Base-by-base conservation (phyloP, 2,797 vertebrate genomes). In the Microctenopoma lineatum region DNA sequence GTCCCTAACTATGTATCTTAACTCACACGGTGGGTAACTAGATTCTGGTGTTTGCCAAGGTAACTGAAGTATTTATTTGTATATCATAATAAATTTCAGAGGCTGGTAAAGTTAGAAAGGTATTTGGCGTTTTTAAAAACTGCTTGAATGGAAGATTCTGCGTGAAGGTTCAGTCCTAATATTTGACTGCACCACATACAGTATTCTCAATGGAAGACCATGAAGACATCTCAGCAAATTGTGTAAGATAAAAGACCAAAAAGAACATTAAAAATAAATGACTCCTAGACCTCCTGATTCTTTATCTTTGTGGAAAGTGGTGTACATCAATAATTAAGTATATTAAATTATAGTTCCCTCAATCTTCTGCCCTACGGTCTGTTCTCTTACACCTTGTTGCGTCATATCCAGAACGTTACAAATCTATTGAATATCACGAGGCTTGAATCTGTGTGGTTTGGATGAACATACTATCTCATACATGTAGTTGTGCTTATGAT, bases 271-370 rank as follows among this genome's bases (percentile, higher is more conserved):
- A 85, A 84, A 67, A 88, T 90, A 55, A 21, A 87, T 39, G 58
- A 75, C 57, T 39, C 34, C 18, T 52, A 57, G 56, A 59, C 58
- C 59, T 64, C 58, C 58, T 78, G 59, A 82, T 77, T 80, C 68
- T 75, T 46, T 67, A 3, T 84, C 72, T 69, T 84, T 84, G 75
- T 68, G 63, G 86, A 75, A 88, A 89, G 77, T 75, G 84, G 69
- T 68, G 68, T n/a, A 15, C 73, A 69, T 91, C 10, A 85, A 87
- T 89, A 82, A 85, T 88, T 84, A 26, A 89, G 36, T 39, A 38
- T 55, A 48, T 73, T 61, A 59, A 66, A 83, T 84, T 80, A 73
- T 41, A 76, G 66, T 77, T 54, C 53, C 32, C 59, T 87, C 64
- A 79, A 72, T 87, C 79, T 79, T 74, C 66, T 46, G 18, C 54